Base-by-base conservation (phyloP, 1,140 invertebrate species). In the Sinonovacula constricta region DNA sequence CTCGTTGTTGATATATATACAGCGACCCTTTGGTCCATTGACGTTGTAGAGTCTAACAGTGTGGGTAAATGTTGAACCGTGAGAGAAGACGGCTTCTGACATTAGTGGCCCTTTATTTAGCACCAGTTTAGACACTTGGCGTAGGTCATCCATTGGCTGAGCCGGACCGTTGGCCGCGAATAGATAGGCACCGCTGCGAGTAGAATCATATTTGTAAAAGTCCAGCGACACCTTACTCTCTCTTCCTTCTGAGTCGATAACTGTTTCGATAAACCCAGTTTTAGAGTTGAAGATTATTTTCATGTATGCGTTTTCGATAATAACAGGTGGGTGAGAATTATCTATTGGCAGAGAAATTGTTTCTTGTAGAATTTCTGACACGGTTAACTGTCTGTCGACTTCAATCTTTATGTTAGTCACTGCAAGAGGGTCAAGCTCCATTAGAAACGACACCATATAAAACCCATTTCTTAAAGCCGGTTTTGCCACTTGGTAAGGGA, bases 1-100 rank as follows among this genome's bases (percentile, higher is more conserved):
- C 60, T 74, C 70, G n/a, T 68, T 91, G 98, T 97, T 79, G 95
- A 94, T 90, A 98, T 97, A 67, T 93, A 93, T 22, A 94, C 93
- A 39, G 93, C 91, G 0, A 93, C 68, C 59, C 31, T 62, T 62
- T 34, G 45, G n/a, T 14, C 53, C 66, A 24, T 60, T 54, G 2
- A 39, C n/a, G 28, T 70, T 56, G 57, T 78, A 78, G 5, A 78
- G 28, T n/a, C 24, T 24, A 34, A 68, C 57, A 18, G 22, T 49
- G 24, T 78, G 75, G 30, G 18, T 54, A 63, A 78, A 63, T 31
- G 54, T 65, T 1, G 75, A 54, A 34, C 36, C 67, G 51, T 60
- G 54, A 28, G 24, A 14, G 1, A 98, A 91, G 84, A 94, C 95
- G 72, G 95, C 94, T 90, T 98, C 96, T 7, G 98, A 91, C 87